Base-by-base conservation (phyloP, 2,113 vertebrate species). In the Bagarius yarrelli region DNA sequence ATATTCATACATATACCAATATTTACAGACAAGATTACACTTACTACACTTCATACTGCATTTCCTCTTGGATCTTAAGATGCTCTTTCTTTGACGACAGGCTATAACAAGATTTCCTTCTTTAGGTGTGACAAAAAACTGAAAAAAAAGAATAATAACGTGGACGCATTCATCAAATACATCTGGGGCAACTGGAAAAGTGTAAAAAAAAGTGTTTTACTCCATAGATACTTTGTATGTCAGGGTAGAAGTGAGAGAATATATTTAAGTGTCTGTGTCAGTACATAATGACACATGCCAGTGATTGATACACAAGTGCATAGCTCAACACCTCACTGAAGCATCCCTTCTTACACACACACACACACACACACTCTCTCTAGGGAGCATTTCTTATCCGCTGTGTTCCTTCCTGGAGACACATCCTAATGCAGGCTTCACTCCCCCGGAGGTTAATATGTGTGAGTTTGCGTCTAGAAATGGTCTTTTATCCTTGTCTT, bases 251-350 rank as follows among this genome's bases (percentile, higher is more conserved):
- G 27, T 83, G 75, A 52, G 23, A 63, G 34, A 44, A 47, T 73
- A 30, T 47, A 40, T 67, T 59, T 67, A 36, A 60, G 32, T 74
- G 52, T 56, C 25, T 57, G 61, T 80, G 63, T 53, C 18, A 30
- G 36, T 53, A 25, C 36, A 32, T 78, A 81, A 67, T 59, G 60
- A 74, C 32, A 8, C 32, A 67, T 15, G 0, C 83, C 93, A 93
- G 91, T 91, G 90, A 93, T 90, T 93, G 92, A 92, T 93, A 93
- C 91, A 93, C 91, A 92, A 64, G 85, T 55, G 61, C 40, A 73
- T 67, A 93, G 90, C 89, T 94, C 82, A 87, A 85, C 86, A 87
- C 85, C 86, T 85, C 67, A 71, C 52, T 52, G 60, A 81, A 73
- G 73, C 59, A 83, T 82, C 34, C 23, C 34, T 84, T 75, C 52